Evolutionary conservation across 2,113 vertebrate genomes (phyloP), one percentile per base, ranked within the genome.

Genomic region (Ctenomys sociabilis): DNA sequence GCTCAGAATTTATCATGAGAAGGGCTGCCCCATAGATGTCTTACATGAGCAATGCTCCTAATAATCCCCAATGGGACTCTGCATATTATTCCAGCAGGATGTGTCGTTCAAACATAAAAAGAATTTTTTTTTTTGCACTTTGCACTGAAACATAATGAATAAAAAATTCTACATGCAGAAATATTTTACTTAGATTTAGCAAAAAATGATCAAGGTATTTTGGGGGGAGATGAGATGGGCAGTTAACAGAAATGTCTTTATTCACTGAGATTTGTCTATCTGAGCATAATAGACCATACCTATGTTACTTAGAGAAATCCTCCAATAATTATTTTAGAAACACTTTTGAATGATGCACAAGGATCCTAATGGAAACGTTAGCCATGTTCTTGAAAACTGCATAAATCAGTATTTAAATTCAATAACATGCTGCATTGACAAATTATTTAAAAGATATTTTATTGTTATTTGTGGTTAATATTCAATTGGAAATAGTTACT

Each of bases 1-100:
- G 66, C 95, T 89, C 72, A 90, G 70, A 98, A 93, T 96, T 95
- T 70, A 96, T 94, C 94, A 97, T 93, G 75, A 95, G 83, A 78
- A 82, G 57, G 83, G 90, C 88, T 88, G 83, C 85, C 90, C 93
- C 68, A 89, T 19, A 97, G 86, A 96, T 66, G 49, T 70, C 91
- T 63, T 96, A 37, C 32, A 57, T 94, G 84, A 98, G 73, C 90
- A 97, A 68, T 72, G 94, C 87, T 83, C 49, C 66, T 97, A 97
- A 95, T 93, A 85, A 97, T 64, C 59, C 61, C 68, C 57, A 3
- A 35, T 68, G 97, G 96, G 63, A 95, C 96, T 91, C 73, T 1
- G 91, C 37, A 85, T 24, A n/a, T 86, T 95, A 87, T 93, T 86
- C 70, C 93, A 86, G 37, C 64, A 80, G 73, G n/a, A 92, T 85